phyloP scores from a whole-genome alignment of 2,888 invertebrate genomes.

The Philereme transversata region DNA sequence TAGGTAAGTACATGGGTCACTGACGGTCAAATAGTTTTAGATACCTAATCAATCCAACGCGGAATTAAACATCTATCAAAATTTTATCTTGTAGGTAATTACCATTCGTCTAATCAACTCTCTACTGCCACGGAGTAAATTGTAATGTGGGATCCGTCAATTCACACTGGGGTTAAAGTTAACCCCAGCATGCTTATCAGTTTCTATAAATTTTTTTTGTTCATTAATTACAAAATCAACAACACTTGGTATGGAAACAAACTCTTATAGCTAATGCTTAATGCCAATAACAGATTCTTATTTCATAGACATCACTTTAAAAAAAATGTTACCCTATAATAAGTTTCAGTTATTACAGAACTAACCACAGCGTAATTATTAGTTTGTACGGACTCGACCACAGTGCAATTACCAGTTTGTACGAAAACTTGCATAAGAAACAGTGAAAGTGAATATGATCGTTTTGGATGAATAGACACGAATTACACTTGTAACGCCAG shows the following conservation, averaged over 20 bases:
- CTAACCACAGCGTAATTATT: not conserved
- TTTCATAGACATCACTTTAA: no score
- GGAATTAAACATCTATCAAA: slow-evolving; percentile 2
- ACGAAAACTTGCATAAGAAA: slow-evolving; percentile 22
- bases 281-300: no score
- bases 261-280: no score
- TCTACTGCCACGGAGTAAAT: slow-evolving; percentile 14
- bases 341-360: not conserved
- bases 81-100: slow-evolving; percentile 8
- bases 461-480: slow-evolving; percentile 21
- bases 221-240: no score
- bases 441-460: slow-evolving; percentile 24
- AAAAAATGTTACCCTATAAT: no score
- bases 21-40: not conserved
- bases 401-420: slow-evolving; percentile 7
- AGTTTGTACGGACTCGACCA: slow-evolving; percentile 5
- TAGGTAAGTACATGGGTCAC: not conserved
- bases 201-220: not conserved
- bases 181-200: not conserved
- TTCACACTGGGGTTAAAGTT: slow-evolving; percentile 5
- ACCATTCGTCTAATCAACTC: slow-evolving; percentile 14
- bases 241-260: no score
- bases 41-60: not conserved
- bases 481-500: slow-evolving; percentile 24
- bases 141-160: slow-evolving; percentile 5